Evolutionary conservation across 2,797 vertebrate species (phyloP), one percentile per base, ranked within the genome.

Genomic region (Hypotaenidia okinawae): DNA sequence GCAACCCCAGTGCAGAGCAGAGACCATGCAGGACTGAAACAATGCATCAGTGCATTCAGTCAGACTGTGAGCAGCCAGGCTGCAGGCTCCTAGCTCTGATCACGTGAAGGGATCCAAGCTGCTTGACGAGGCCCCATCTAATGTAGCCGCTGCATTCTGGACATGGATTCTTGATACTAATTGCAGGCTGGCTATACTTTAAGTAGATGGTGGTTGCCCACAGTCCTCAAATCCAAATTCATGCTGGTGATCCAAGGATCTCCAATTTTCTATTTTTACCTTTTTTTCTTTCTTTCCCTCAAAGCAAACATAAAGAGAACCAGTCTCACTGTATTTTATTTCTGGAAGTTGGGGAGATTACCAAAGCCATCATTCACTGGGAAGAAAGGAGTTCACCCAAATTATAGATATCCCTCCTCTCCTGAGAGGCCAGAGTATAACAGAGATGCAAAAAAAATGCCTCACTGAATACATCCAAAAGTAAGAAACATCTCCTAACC

Each of bases 301-400:
- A 33, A 79, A 68, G 6, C 5, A 13, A 63, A 45, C 18, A 15
- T n/a, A 63, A 74, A 73, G 35, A 84, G 24, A 88, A 61, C 28
- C 49, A 6, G 16, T 84, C 54, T 92, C 3, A 0, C 17, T 55
- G 24, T 70, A 18, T 33, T 87, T 87, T 87, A 72, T 68, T 92
- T 85, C 81, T 92, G 84, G 58, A 85, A 92, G 35, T 16, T 10
- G 3, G 24, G 73, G 41, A 52, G 58, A 13, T 82, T 67, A 90
- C 11, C 77, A 83, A 84, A 93, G 41, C 37, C 22, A 70, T 87
- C 30, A 21, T 57, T 93, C 54, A 59, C 19, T 32, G 41, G 41
- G 11, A 89, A 83, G 39, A 69, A 82, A 70, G 21, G 74, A 92
- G 7, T 41, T 85, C 84, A 87, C 45, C 22, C 62, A 93, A 92